Evolutionary conservation across 2,113 vertebrate species (phyloP).

Genomic region (Oryzias melastigma): DNA sequence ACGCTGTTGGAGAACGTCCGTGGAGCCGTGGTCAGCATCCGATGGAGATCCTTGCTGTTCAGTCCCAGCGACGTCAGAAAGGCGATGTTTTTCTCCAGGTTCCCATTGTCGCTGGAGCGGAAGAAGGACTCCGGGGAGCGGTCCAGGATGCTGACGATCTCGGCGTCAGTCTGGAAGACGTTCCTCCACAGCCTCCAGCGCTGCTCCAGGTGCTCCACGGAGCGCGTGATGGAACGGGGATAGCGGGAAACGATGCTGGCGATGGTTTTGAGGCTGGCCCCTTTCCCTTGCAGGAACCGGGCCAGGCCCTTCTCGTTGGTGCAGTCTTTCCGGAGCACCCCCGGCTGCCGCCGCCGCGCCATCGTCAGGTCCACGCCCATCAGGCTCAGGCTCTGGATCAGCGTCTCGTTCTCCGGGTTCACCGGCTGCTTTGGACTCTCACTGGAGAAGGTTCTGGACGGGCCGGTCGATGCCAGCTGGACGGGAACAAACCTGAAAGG

Average conservation of each 20-base stretch:
- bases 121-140: constrained; percentile 83
- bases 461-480: background rate
- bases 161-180: constrained; percentile 69
- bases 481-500: constrained; percentile 6
- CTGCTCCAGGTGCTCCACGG: constrained; percentile 71
- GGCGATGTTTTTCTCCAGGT: constrained; percentile 77
- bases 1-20: constrained; percentile 82
- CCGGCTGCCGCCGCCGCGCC: constrained; percentile 71
- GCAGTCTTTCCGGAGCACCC: constrained; percentile 66
- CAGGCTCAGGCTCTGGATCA: constrained; percentile 73
- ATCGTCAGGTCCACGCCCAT: constrained; percentile 78
- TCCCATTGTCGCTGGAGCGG: constrained; percentile 76
- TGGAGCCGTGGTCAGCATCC: constrained; percentile 74
- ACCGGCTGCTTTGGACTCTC: fast-evolving
- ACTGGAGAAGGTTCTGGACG: constrained; percentile 22
- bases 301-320: constrained; percentile 77
- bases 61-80: constrained; percentile 80
- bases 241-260: constrained; percentile 81
- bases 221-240: constrained; percentile 76
- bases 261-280: constrained; percentile 65
- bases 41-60: constrained; percentile 67
- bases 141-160: constrained; percentile 78
- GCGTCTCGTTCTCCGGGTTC: constrained; percentile 61
- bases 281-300: constrained; percentile 77
- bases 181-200: constrained; percentile 81